Percentiles rank a stretch among this genome's conserved stretches.
These are phyloP conservation scores for Polypedilum pembai DNA, from an alignment of 1,140 invertebrate genomes.

Conservation along the genomic window DNA sequence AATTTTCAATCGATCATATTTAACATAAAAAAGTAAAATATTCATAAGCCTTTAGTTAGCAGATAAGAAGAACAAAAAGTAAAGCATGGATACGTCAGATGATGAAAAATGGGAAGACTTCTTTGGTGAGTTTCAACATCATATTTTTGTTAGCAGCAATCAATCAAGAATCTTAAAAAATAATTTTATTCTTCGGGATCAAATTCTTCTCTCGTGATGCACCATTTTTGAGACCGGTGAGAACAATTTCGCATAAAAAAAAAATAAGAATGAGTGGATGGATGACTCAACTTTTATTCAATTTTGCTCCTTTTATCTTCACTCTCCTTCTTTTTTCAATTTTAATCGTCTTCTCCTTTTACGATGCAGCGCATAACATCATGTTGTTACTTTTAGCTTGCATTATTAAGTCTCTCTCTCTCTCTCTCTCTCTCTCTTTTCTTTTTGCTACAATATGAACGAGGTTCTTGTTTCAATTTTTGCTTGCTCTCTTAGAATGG, in stretches of 20 bases:
- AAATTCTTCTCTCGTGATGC: conserved; percentile 4
- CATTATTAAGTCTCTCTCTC: too few relatives aligned
- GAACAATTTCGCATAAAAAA: not conserved
- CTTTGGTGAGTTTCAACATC: conserved; percentile 1
- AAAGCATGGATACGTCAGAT: conserved; percentile 7
- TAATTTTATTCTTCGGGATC: not conserved
- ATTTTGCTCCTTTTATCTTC: not conserved
- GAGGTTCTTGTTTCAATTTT: not conserved
- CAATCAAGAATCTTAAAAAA: conserved; percentile 10
- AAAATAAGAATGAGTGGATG: not conserved
- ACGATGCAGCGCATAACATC: not conserved
- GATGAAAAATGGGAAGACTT: conserved; percentile 27
- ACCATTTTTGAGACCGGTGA: not conserved
- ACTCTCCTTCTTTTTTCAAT: not conserved
- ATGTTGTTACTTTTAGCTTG: too few relatives aligned
- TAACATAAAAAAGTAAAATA: too few relatives aligned
- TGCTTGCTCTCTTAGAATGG: conserved; percentile 1
- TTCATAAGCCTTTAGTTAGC: too few relatives aligned
- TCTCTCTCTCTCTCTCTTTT: not conserved
- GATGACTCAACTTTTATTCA: conserved; percentile 17
- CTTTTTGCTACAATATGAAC: not conserved
- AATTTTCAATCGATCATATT: too few relatives aligned
- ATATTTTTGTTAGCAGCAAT: not conserved
- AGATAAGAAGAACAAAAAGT: too few relatives aligned
- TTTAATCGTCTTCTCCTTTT: not conserved